These are phyloP conservation scores for Chrysaora quinquecirrha DNA, from an alignment of 30 jellyfish, hydroid and myxozoan genomes.

Conservation along the genomic window DNA sequence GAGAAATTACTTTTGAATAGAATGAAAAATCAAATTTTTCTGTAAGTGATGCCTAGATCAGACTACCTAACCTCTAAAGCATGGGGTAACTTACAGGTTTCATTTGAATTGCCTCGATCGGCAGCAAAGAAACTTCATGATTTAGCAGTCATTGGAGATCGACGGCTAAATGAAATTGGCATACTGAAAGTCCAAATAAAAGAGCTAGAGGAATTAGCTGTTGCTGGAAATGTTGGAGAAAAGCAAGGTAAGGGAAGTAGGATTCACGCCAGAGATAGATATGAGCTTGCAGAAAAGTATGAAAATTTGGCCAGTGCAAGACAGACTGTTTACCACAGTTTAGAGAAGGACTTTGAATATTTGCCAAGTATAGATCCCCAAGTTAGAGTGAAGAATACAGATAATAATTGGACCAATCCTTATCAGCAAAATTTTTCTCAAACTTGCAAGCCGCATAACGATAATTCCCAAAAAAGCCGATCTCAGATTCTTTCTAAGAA, in stretches of 20 bases:
- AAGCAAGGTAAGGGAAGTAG: not conserved
- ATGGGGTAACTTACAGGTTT: constrained; percentile 18
- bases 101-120: constrained; percentile 58
- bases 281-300: not conserved
- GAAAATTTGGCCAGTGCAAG: not conserved
- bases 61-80: not conserved
- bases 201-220: constrained; percentile 20
- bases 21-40: not conserved
- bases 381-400: not conserved
- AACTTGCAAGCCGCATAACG: not conserved
- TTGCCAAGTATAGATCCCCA: not conserved
- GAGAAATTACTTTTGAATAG: too few species aligned
- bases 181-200: constrained; percentile 60
- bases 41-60: not conserved
- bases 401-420: not conserved
- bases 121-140: constrained; percentile 63
- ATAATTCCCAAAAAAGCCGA: not conserved
- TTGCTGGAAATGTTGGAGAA: not conserved
- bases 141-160: constrained; percentile 54
- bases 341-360: not conserved
- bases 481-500: not conserved
- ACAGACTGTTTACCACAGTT: not conserved
- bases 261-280: not conserved
- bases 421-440: not conserved
- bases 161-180: constrained; percentile 57